phyloP scores from a whole-genome alignment of 2,113 vertebrate genomes.

The Leucoraja erinaceus region DNA sequence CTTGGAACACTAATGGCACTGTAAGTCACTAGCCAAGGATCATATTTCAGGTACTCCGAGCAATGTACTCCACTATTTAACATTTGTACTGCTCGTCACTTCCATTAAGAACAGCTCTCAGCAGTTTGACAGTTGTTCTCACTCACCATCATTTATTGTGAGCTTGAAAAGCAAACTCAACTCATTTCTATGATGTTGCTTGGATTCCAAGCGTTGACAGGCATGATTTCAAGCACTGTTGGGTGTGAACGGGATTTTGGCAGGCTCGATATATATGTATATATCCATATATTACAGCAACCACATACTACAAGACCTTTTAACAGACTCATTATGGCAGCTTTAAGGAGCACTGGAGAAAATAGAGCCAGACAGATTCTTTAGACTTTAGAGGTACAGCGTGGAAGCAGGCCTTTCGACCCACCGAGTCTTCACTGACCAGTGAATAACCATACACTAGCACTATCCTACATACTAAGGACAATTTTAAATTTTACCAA shows the following conservation, averaged over 20 bases:
- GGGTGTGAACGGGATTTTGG: background rate
- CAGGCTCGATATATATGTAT: too few relatives aligned
- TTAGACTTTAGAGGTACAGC: too few relatives aligned
- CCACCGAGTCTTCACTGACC: too few relatives aligned
- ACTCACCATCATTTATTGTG: background rate
- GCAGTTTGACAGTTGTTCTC: background rate
- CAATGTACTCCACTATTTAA: background rate
- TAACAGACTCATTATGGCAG: background rate
- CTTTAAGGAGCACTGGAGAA: too few relatives aligned
- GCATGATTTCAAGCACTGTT: background rate
- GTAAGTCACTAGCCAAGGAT: background rate
- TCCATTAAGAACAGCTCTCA: slow-evolving; percentile 13
- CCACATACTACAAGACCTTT: background rate
- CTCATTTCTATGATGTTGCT: background rate
- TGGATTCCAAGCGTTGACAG: background rate
- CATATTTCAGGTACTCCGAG: slow-evolving; percentile 1
- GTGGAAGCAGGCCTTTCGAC: too few relatives aligned
- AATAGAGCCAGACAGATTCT: too few relatives aligned
- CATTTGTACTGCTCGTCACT: background rate
- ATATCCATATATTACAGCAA: background rate
- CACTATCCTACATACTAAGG: too few relatives aligned
- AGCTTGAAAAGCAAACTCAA: background rate
- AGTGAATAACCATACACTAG: too few relatives aligned
- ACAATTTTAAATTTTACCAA: too few relatives aligned
- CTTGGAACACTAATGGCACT: slow-evolving; percentile 9